Percentiles rank a stretch among this genome's conserved stretches.
Conservation (phyloP, 2,888 invertebrate species). For the Acleris literana region DNA sequence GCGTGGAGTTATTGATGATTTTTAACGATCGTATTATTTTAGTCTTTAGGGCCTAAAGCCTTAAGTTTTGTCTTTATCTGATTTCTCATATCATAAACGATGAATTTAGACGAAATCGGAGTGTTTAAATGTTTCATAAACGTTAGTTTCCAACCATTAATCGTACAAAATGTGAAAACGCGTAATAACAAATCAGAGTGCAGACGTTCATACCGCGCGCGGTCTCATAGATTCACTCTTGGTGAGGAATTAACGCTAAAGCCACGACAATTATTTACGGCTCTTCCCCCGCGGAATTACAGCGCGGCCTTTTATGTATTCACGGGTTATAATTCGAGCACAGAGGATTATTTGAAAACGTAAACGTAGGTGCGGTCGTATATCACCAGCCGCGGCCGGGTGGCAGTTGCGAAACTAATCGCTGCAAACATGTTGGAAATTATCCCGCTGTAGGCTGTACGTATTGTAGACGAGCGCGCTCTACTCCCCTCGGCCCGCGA, state of each 20-base stretch:
- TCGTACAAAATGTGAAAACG: not conserved
- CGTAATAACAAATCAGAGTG: not conserved
- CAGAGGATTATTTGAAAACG: conserved; percentile 73
- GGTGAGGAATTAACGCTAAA: conserved; percentile 67
- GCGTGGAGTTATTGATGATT: too few relatives aligned
- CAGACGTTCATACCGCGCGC: conserved; percentile 42
- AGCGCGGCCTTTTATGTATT: conserved; percentile 71
- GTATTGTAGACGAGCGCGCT: conserved; percentile 26
- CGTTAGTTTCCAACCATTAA: not conserved
- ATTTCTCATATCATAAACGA: too few relatives aligned
- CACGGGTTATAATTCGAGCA: conserved; percentile 72
- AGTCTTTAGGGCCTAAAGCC: too few relatives aligned
- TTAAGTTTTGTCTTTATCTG: too few relatives aligned
- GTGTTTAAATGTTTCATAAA: too few relatives aligned
- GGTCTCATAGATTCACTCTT: conserved; percentile 67
- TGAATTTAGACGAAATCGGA: too few relatives aligned
- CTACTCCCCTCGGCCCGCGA: conserved; percentile 38
- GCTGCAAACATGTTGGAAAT: conserved; percentile 70
- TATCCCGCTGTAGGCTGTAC: conserved; percentile 55
- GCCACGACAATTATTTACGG: conserved; percentile 75
- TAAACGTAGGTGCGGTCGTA: conserved; percentile 71
- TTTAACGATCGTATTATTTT: too few relatives aligned
- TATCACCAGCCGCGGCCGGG: conserved; percentile 64
- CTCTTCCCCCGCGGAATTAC: conserved; percentile 67
- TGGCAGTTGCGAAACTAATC: conserved; percentile 73